A percentile compares a stretch with the other conserved stretches of the same genome.
phyloP scores from a whole-genome alignment of 2,113 vertebrate genomes.

The Prionailurus bengalensis region DNA sequence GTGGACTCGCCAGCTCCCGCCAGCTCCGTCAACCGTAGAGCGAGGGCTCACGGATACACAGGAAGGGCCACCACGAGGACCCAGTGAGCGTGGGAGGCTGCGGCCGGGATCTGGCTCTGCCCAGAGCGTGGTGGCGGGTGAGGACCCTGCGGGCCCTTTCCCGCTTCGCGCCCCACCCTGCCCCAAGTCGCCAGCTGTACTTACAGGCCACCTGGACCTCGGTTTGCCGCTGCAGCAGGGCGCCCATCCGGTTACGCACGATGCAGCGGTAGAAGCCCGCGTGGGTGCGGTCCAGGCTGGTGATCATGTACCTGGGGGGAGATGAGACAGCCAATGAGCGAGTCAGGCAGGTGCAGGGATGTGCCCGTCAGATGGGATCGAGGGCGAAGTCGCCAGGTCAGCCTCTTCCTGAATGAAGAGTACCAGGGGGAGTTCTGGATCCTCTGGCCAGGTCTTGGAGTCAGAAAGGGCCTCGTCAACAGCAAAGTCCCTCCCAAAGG shows the following conservation, averaged over 20 bases:
- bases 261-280: constrained; percentile 98
- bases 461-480: not conserved
- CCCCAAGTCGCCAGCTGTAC: constrained; percentile 79
- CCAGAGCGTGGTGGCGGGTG: not conserved
- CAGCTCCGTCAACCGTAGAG: accelerated
- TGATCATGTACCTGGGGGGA: constrained; percentile 94
- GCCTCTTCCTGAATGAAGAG: not conserved
- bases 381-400: not conserved
- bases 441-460: not conserved
- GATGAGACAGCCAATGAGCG: constrained; percentile 62
- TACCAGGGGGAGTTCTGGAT: not conserved
- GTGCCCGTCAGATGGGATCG: not conserved
- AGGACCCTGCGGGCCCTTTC: not conserved
- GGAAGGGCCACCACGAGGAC: accelerated
- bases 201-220: constrained; percentile 99
- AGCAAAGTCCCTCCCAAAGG: not conserved
- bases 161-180: accelerated
- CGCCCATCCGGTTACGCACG: constrained; percentile 97
- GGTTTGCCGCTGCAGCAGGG: constrained; percentile 96
- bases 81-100: accelerated
- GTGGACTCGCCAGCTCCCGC: too few relatives aligned
- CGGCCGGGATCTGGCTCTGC: not conserved
- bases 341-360: not conserved
- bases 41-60: accelerated
- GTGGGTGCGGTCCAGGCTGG: constrained; percentile 96